Conservation (phyloP, 1,140 invertebrate genomes). For the Drosophila aff. region DNA sequence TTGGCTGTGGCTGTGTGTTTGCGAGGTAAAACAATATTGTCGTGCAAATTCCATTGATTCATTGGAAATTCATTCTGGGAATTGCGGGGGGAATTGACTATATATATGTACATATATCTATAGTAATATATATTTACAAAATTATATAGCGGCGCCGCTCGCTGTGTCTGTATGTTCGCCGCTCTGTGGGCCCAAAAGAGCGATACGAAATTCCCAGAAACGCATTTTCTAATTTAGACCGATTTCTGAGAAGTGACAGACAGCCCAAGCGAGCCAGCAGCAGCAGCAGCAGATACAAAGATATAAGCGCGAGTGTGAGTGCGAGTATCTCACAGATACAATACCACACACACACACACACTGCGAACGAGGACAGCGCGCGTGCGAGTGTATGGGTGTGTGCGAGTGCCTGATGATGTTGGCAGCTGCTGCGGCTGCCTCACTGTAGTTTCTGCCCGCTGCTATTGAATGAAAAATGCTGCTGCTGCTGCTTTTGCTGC, state of each 20-base stretch:
- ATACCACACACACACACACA: conserved; percentile 30
- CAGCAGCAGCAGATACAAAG: conserved; percentile 46
- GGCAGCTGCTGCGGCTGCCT: conserved; percentile 59
- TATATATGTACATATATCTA: conserved; percentile 17
- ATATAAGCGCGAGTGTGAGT: conserved; percentile 21
- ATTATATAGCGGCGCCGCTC: conserved; percentile 37
- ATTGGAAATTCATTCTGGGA: conserved; percentile 33
- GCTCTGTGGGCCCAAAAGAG: conserved; percentile 77
- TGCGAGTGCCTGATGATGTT: conserved; percentile 58
- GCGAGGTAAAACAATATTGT: conserved; percentile 23
- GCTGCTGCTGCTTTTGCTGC: conserved; percentile 62
- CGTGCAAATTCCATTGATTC: conserved; percentile 37
- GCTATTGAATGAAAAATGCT: conserved; percentile 78
- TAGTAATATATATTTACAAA: conserved; percentile 44
- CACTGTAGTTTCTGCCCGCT: conserved; percentile 16
- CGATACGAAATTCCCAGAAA: conserved; percentile 84
- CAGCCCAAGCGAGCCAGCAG: conserved; percentile 49
- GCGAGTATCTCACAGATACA: conserved; percentile 27
- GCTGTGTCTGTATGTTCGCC: conserved; percentile 22
- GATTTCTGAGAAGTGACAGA: conserved; percentile 84
- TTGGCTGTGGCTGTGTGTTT: conserved; percentile 8
- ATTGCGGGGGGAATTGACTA: conserved; percentile 22
- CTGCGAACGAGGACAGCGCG: conserved; percentile 39
- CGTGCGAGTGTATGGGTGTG: conserved; percentile 15
- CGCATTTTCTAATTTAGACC: conserved; percentile 85